Percentiles rank a stretch among this genome's conserved stretches.
Evolutionary conservation across 1,140 invertebrate genomes (phyloP).

Genomic region (Anastatus disparis): DNA sequence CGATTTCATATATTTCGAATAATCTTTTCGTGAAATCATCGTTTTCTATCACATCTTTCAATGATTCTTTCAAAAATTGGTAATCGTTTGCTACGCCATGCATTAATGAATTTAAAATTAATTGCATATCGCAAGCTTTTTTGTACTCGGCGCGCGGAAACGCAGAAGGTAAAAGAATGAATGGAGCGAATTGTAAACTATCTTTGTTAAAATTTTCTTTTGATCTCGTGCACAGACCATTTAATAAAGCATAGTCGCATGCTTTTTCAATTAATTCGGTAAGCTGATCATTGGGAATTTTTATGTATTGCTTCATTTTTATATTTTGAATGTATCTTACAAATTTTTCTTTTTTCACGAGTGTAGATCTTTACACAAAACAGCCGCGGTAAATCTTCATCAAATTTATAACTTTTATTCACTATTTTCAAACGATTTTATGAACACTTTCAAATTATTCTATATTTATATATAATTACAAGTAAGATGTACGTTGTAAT

Average conservation of each 20-base stretch:
- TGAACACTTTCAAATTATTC: too few relatives aligned
- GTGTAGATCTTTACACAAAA: too few relatives aligned
- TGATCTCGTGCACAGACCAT: not conserved
- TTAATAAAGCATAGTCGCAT: constrained; percentile 5
- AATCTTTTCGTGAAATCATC: constrained; percentile 86
- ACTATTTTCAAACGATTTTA: too few relatives aligned
- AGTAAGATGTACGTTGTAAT: too few relatives aligned
- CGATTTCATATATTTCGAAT: constrained; percentile 72
- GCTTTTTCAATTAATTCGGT: not conserved
- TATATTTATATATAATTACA: too few relatives aligned
- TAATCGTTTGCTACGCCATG: constrained; percentile 88
- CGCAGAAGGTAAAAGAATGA: constrained; percentile 83
- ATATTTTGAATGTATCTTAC: too few relatives aligned
- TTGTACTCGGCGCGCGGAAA: constrained; percentile 83
- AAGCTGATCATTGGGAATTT: too few relatives aligned
- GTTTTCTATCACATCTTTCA: constrained; percentile 80
- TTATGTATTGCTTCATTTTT: too few relatives aligned
- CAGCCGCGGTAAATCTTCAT: too few relatives aligned
- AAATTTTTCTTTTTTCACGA: too few relatives aligned
- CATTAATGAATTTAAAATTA: constrained; percentile 84
- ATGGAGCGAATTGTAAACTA: constrained; percentile 79
- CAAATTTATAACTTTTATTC: too few relatives aligned
- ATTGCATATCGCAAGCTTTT: constrained; percentile 79
- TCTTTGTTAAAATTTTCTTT: too few relatives aligned
- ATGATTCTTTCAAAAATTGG: constrained; percentile 79